Base-by-base conservation (phyloP, 92 coral and sea anemone genomes). In the Siderastrea siderea region DNA sequence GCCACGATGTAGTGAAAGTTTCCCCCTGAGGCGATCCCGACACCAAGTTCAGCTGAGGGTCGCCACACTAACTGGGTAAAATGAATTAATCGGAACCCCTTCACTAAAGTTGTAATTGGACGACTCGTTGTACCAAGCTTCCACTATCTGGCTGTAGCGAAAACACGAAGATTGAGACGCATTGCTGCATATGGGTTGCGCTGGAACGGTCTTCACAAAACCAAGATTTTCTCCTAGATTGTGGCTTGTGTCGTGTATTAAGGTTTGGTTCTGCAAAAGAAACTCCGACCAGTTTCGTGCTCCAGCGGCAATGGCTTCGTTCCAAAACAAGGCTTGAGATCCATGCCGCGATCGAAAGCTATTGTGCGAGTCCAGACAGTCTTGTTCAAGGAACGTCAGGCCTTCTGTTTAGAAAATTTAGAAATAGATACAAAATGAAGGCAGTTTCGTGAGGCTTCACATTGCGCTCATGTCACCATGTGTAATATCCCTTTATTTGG, bases 1-100 rank as follows among this genome's bases (percentile, higher is more conserved):
- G 89, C 93, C 13, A 90, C 93, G 19, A 90, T 49, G 51, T 90
- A 90, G 15, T 89, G 88, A 10, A 17, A n/a, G 1, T 59, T 60
- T 50, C 62, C 47, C 53, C 81, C 85, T 5, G 78, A 63, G 2
- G 92, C 92, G 53, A 68, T 68, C 38, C 85, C 92, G 57, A 89
- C 67, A 14, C 92, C 92, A 3, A 83, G 47, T 75, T 76, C 80
- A 19, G 10, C 8, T 10, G 81, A 76, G 44, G 68, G 46, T 84
- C 87, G 64, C 92, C 92, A 89, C 44, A 89, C 85, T 45, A 89
- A 68, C 66, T 89, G 92, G 49, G 92, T 89, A 47, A 89, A 89
- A 78, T 89, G 81, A 71, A 47, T 62, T 48, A 57, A 60, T 89
- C 3, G 89, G 69, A 9, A 48, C 50, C 3, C 88, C 81, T 14